A percentile compares a stretch with the other conserved stretches of the same genome.
These are phyloP conservation scores for Nyctalus aviator DNA, from an alignment of 2,797 vertebrate species.

Conservation along the genomic window DNA sequence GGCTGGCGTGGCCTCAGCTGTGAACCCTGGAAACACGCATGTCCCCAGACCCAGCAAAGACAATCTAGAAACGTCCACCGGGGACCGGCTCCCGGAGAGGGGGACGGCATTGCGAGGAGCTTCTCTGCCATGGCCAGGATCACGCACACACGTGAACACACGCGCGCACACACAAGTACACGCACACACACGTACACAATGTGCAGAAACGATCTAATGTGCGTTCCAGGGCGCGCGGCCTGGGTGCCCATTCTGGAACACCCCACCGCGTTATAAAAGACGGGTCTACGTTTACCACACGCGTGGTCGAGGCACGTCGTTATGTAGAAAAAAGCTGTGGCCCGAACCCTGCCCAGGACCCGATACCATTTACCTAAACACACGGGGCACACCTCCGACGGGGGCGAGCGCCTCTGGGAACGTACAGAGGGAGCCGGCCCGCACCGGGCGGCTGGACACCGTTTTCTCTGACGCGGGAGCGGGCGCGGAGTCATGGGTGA, in stretches of 20 bases:
- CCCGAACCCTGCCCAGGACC: not conserved
- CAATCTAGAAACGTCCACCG: conserved; percentile 60
- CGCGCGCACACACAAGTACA: too few relatives aligned
- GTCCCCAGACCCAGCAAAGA: conserved; percentile 51
- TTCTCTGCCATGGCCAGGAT: not conserved
- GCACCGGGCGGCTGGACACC: not conserved
- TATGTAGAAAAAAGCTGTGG: not conserved
- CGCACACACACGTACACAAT: not conserved
- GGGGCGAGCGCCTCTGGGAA: not conserved
- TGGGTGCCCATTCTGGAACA: not conserved
- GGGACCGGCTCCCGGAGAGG: conserved; percentile 9
- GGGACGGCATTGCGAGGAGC: conserved; percentile 63
- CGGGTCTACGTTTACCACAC: not conserved
- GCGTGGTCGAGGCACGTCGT: not conserved
- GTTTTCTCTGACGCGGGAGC: not conserved
- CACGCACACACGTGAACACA: too few relatives aligned
- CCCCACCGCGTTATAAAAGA: not conserved
- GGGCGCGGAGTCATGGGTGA: not conserved
- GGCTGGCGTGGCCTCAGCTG: too few relatives aligned
- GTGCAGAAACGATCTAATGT: not conserved
- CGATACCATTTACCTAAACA: not conserved
- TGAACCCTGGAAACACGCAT: conserved; percentile 34
- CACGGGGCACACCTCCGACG: too few relatives aligned
- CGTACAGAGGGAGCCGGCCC: not conserved
- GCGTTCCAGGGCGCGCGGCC: not conserved